Evolutionary conservation across 2,797 vertebrate species (phyloP).

Genomic region (Cyclopterus lumpus): DNA sequence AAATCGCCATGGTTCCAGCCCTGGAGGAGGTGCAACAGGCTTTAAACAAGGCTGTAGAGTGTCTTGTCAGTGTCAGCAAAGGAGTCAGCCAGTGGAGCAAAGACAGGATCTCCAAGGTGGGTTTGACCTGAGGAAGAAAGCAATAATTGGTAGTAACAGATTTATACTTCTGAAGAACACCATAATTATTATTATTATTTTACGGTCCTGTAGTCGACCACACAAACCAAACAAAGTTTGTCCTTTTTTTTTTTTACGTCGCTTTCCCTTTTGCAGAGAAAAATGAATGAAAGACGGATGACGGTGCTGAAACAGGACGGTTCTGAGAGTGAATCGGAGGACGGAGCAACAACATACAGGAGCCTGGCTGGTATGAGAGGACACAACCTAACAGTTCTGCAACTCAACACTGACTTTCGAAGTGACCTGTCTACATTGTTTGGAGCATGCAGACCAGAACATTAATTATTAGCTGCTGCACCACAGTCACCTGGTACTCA

Average conservation of each 20-base stretch:
- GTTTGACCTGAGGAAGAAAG: slow-evolving; percentile 21
- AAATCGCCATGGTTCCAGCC: slow-evolving; percentile 87
- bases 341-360: slow-evolving; percentile 78
- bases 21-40: slow-evolving; percentile 93
- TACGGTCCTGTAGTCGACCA: neutral
- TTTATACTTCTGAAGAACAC: neutral
- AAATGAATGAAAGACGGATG: slow-evolving; percentile 84
- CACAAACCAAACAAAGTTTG: neutral
- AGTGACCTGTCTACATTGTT: slow-evolving; percentile 12
- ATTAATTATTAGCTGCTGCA: slow-evolving; percentile 17
- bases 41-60: slow-evolving; percentile 88
- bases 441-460: slow-evolving; percentile 21
- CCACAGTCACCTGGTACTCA: slow-evolving; percentile 21
- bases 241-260: neutral
- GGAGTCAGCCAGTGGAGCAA: slow-evolving; percentile 92
- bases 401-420: neutral
- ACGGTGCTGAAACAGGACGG: slow-evolving; percentile 76
- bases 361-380: slow-evolving; percentile 81
- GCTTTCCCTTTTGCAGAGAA: slow-evolving; percentile 78
- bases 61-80: slow-evolving; percentile 88
- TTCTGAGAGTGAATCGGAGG: slow-evolving; percentile 88
- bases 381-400: neutral
- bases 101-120: slow-evolving; percentile 88
- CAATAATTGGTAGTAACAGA: neutral
- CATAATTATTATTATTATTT: too few species aligned